phyloP scores from a whole-genome alignment of 2,888 invertebrate species.

The Tenthredo scrophulariae region DNA sequence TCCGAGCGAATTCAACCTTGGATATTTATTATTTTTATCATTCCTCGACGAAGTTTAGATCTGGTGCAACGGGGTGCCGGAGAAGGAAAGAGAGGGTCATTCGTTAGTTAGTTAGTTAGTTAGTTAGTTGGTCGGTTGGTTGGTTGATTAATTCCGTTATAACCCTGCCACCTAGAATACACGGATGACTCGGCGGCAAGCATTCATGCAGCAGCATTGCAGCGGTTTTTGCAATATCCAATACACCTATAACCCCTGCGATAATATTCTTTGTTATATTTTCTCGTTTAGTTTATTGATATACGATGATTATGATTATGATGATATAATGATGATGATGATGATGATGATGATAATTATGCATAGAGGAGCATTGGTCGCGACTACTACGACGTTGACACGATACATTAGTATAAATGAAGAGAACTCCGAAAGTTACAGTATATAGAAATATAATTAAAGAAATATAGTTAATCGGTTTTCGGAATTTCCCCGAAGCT shows the following conservation, averaged over 20 bases:
- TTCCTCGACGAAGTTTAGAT: conserved; percentile 32
- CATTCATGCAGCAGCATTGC: neutral
- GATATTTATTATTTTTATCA: conserved; percentile 46
- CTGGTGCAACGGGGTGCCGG: conserved; percentile 20
- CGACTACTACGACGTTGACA: neutral
- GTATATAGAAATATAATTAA: neutral
- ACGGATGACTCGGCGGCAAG: neutral
- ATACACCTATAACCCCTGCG: neutral
- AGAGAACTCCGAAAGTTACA: neutral
- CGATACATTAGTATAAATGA: neutral
- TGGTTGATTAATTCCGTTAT: conserved; percentile 25
- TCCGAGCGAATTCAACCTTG: conserved; percentile 40
- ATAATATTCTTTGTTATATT: neutral
- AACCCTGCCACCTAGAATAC: neutral
- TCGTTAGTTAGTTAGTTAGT: neutral
- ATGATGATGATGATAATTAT: neutral
- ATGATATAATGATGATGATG: neutral
- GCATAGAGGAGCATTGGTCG: neutral
- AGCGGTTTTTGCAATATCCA: neutral
- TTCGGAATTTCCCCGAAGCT: neutral
- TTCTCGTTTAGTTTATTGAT: neutral
- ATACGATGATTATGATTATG: neutral
- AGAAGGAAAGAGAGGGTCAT: neutral
- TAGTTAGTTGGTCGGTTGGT: neutral
- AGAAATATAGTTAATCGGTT: neutral